These are phyloP conservation scores for Exocentrus adspersus DNA, from an alignment of 2,888 invertebrate genomes.

Conservation along the genomic window DNA sequence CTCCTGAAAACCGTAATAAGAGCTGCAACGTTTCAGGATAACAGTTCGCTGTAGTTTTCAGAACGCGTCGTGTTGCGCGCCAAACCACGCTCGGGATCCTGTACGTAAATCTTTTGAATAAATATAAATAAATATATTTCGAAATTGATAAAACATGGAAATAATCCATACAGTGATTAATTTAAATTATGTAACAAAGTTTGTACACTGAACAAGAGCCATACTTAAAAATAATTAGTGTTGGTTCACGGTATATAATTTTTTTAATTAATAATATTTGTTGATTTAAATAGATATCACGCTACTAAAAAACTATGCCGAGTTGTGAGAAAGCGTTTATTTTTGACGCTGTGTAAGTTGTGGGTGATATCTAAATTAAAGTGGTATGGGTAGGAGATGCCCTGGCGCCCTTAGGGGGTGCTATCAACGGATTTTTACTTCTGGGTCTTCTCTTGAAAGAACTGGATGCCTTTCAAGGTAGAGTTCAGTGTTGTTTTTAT, in stretches of 20 bases:
- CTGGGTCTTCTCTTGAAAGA: constrained; percentile 39
- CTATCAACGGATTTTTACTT: constrained; percentile 22
- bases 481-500: background rate
- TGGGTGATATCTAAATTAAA: constrained; percentile 11
- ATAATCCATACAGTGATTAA: too few relatives aligned
- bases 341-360: constrained; percentile 12
- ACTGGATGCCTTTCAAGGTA: constrained; percentile 50
- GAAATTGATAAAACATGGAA: too few relatives aligned
- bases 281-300: too few relatives aligned
- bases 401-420: constrained; percentile 16
- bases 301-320: background rate
- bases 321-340: background rate
- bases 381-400: constrained; percentile 22
- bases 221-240: too few relatives aligned
- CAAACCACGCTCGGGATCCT: background rate
- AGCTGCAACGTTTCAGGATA: constrained; percentile 51
- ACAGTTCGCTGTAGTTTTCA: constrained; percentile 48
- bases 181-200: too few relatives aligned
- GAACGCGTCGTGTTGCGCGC: constrained; percentile 25
- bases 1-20: constrained; percentile 53
- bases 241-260: too few relatives aligned
- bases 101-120: too few relatives aligned
- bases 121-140: too few relatives aligned
- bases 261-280: too few relatives aligned
- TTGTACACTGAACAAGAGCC: too few relatives aligned